A percentile compares a stretch with the other conserved stretches of the same genome.
phyloP scores from a whole-genome alignment of 2,797 vertebrate species.

The Taeniopygia guttata region DNA sequence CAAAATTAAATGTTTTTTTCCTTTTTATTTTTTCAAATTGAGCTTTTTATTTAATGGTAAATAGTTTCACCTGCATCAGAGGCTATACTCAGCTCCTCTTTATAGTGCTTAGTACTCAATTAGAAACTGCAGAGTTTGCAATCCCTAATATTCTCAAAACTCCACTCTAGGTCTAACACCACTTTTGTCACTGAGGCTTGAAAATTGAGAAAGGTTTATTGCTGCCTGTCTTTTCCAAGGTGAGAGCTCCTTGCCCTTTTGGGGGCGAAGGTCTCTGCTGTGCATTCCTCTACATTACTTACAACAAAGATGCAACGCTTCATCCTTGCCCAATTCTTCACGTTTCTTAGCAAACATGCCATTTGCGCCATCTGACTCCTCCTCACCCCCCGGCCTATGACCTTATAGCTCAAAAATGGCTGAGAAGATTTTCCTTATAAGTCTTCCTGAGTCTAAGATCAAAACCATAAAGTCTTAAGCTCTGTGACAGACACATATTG shows the following conservation, averaged over 20 bases:
- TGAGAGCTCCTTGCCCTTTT: conserved; percentile 57
- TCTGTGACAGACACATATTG: not conserved
- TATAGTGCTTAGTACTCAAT: not conserved
- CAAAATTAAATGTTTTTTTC: not conserved
- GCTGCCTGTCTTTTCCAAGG: conserved; percentile 46
- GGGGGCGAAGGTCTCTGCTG: conserved; percentile 57
- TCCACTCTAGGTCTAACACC: not conserved
- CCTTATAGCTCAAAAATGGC: conserved; percentile 40
- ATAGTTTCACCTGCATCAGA: not conserved
- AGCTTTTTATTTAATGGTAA: not conserved
- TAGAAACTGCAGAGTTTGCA: not conserved
- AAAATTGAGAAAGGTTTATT: conserved; percentile 48
- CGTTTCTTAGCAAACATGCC: conserved; percentile 50
- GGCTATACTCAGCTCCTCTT: not conserved
- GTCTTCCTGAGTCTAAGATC: not conserved
- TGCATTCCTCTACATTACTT: conserved; percentile 65
- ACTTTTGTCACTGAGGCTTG: conserved; percentile 24
- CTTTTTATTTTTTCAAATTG: not conserved
- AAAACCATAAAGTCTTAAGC: not conserved
- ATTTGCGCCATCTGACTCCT: conserved; percentile 38
- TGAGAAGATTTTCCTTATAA: conserved; percentile 20
- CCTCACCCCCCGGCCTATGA: conserved; percentile 36
- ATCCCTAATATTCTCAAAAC: not conserved
- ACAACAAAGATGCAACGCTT: conserved; percentile 50
- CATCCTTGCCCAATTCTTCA: conserved; percentile 51